Conservation (phyloP, 2,888 invertebrate species). For the Saturnia pavonia region DNA sequence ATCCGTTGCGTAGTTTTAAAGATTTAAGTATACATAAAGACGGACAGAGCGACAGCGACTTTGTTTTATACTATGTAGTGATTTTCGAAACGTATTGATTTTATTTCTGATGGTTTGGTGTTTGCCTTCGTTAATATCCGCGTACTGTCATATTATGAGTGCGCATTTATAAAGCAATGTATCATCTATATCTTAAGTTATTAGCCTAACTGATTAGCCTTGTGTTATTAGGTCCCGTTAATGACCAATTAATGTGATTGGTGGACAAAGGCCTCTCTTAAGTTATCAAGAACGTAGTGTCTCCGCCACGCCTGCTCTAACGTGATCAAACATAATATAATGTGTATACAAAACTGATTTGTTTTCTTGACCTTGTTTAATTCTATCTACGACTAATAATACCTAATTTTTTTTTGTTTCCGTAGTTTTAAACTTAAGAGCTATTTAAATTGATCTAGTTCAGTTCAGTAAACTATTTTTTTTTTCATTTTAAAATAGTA, state of each 20-base stretch:
- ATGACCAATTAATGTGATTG: conserved; percentile 23
- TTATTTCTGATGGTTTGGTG: not conserved
- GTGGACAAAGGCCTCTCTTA: conserved; percentile 17
- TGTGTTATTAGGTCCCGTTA: conserved; percentile 24
- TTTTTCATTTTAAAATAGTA: not conserved
- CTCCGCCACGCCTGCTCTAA: conserved; percentile 21
- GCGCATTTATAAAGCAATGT: conserved; percentile 3
- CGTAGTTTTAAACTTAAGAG: not conserved
- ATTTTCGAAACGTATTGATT: not conserved
- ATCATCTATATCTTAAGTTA: conserved; percentile 17
- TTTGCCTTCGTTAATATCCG: not conserved
- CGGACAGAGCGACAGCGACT: too few species aligned
- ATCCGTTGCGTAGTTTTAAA: too few species aligned
- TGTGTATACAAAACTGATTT: conserved; percentile 13
- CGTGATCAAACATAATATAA: conserved; percentile 17
- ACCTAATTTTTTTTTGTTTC: conserved; percentile 1
- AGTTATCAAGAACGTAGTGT: conserved; percentile 17
- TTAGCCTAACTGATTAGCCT: conserved; percentile 20
- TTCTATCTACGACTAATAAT: conserved; percentile 7
- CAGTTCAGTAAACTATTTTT: not conserved
- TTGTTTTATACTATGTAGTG: not conserved
- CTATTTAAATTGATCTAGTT: not conserved
- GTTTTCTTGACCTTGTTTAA: conserved; percentile 22
- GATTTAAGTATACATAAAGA: too few species aligned
- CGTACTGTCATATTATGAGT: conserved; percentile 4